Evolutionary conservation across 2,797 vertebrate genomes (phyloP).

Genomic region (Eulemur mongoz): DNA sequence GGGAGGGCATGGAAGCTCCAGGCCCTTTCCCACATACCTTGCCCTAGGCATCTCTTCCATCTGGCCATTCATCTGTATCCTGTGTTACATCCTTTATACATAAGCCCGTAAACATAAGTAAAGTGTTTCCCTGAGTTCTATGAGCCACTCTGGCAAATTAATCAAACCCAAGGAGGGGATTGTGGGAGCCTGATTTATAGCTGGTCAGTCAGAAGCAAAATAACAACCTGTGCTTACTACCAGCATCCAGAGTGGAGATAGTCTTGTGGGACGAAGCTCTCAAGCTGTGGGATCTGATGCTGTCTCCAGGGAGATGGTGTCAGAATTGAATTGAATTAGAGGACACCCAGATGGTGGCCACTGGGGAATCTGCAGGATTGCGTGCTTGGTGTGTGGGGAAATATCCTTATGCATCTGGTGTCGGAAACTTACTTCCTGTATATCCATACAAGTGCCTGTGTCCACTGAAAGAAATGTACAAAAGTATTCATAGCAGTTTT

Average conservation of each 20-base stretch:
- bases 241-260: background rate
- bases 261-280: background rate
- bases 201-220: background rate
- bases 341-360: background rate
- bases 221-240: background rate
- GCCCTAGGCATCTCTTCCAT: background rate
- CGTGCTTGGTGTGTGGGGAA: background rate
- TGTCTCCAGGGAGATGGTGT: background rate
- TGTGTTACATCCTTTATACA: background rate
- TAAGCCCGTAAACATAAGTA: background rate
- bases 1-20: background rate
- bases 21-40: too few species aligned
- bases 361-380: background rate
- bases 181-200: background rate
- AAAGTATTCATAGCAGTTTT: background rate
- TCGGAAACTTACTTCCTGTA: background rate
- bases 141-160: background rate
- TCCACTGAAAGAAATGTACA: background rate
- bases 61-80: background rate
- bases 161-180: background rate
- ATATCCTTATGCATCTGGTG: background rate
- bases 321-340: background rate
- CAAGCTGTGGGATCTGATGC: background rate
- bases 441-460: background rate
- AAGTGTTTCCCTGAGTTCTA: background rate